Percentiles rank a stretch among this genome's conserved stretches.
Conservation (phyloP, 2,888 invertebrate genomes). For the Orthosia cruda region DNA sequence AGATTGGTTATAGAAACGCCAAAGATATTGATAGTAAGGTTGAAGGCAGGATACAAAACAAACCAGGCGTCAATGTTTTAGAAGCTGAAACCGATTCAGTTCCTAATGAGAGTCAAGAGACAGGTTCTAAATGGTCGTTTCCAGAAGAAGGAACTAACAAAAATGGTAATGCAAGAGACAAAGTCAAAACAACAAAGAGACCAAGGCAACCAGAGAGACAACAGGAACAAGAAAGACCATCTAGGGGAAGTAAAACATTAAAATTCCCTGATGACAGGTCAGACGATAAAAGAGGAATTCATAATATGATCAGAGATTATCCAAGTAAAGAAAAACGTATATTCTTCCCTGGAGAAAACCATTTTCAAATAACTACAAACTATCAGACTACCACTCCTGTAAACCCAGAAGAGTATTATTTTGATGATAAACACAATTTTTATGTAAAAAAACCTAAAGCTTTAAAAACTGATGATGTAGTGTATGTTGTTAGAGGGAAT, state of each 20-base stretch:
- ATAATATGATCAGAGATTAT: slow-evolving; percentile 43
- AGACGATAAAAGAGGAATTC: slow-evolving; percentile 19
- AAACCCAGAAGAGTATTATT: slow-evolving; percentile 71
- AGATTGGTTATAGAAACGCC: slow-evolving; percentile 67
- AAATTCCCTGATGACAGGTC: slow-evolving; percentile 75
- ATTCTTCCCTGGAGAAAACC: slow-evolving; percentile 63
- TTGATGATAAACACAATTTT: slow-evolving; percentile 72
- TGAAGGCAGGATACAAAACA: slow-evolving; percentile 84
- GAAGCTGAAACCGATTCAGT: slow-evolving; percentile 52
- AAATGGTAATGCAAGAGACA: slow-evolving; percentile 55
- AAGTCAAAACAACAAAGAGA: slow-evolving; percentile 29
- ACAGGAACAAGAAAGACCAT: slow-evolving; percentile 21
- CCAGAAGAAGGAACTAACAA: slow-evolving; percentile 72
- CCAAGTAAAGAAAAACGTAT: slow-evolving; percentile 69
- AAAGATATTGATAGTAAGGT: slow-evolving; percentile 71
- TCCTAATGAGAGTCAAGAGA: slow-evolving; percentile 59
- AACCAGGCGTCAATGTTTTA: slow-evolving; percentile 64
- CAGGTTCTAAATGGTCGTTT: slow-evolving; percentile 79
- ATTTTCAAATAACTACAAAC: slow-evolving; percentile 37
- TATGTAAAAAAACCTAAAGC: slow-evolving; percentile 67
- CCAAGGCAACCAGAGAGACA: slow-evolving; percentile 25
- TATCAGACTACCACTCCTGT: slow-evolving; percentile 57
- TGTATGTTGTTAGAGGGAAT: slow-evolving; percentile 89
- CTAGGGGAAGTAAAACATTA: slow-evolving; percentile 65
- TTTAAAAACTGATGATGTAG: slow-evolving; percentile 75